These are phyloP conservation scores for Heteromormyrus szaboi DNA, from an alignment of 2,797 vertebrate genomes.

Conservation along the genomic window DNA sequence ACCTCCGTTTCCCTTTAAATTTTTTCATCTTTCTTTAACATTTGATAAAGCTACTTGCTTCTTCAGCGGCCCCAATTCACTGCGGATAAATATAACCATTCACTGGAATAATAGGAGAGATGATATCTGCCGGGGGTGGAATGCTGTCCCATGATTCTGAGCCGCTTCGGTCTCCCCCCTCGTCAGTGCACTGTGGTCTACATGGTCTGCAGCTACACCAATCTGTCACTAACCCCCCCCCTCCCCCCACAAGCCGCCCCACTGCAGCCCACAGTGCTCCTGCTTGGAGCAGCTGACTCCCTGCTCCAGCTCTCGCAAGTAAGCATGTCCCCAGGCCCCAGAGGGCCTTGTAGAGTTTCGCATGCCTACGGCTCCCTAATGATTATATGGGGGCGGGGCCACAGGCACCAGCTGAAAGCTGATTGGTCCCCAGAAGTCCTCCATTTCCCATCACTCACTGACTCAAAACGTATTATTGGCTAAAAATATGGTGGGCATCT, in stretches of 20 bases:
- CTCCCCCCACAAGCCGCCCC: background rate
- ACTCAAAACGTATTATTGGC: background rate
- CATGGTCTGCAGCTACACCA: background rate
- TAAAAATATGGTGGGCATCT: background rate
- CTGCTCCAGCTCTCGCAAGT: background rate
- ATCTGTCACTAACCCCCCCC: background rate
- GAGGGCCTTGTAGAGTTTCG: background rate
- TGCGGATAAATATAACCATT: conserved; percentile 24
- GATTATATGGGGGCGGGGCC: background rate
- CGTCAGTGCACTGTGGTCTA: background rate
- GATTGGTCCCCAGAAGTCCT: background rate
- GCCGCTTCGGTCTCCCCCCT: background rate
- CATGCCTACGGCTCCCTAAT: background rate
- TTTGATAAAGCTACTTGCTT: background rate
- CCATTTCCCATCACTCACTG: background rate
- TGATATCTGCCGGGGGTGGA: conserved; percentile 19
- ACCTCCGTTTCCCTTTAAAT: background rate
- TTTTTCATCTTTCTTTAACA: background rate
- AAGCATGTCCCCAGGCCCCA: background rate
- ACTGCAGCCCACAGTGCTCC: background rate
- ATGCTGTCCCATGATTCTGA: conserved; percentile 9
- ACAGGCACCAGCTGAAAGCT: background rate
- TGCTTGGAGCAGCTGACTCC: background rate
- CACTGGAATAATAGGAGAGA: conserved; percentile 20
- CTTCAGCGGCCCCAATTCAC: background rate